Conservation (phyloP, 2,113 vertebrate species). For the Zootoca vivipara region DNA sequence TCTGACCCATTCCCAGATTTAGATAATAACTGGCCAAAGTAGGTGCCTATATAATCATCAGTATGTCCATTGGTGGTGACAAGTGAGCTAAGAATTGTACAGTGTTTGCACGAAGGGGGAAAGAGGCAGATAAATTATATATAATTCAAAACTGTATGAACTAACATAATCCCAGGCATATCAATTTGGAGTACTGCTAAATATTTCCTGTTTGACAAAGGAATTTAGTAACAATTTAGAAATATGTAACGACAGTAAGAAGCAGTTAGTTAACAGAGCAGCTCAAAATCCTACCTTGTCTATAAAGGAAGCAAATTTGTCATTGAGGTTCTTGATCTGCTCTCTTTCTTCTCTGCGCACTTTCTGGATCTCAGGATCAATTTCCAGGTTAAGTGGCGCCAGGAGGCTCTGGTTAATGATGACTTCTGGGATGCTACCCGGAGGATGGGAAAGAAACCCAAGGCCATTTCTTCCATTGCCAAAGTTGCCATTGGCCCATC, state of each 20-base stretch:
- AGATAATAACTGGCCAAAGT: background rate
- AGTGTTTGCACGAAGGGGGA: background rate
- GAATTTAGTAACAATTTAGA: background rate
- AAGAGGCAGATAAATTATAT: background rate
- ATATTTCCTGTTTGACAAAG: background rate
- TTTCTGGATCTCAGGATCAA: constrained; percentile 79
- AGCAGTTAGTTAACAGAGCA: background rate
- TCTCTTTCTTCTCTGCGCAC: constrained; percentile 82
- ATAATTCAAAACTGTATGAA: background rate
- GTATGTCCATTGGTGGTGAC: background rate
- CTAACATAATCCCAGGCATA: background rate
- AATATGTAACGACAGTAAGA: background rate
- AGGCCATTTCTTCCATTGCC: constrained; percentile 7
- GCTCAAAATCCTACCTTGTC: constrained; percentile 74
- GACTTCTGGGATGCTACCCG: constrained; percentile 75
- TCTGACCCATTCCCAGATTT: background rate
- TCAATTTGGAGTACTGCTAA: background rate
- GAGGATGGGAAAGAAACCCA: constrained; percentile 10
- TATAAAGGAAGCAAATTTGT: constrained; percentile 81
- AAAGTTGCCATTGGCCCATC: background rate
- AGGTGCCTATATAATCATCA: too few species aligned
- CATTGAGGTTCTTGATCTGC: constrained; percentile 83
- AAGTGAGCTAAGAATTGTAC: background rate
- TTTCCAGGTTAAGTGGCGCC: constrained; percentile 76
- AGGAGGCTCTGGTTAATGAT: constrained; percentile 80